Evolutionary conservation across 53 echinoderm and acorn worm genomes (phyloP), one percentile per base, ranked within the genome.

Genomic region (Crossaster papposus): DNA sequence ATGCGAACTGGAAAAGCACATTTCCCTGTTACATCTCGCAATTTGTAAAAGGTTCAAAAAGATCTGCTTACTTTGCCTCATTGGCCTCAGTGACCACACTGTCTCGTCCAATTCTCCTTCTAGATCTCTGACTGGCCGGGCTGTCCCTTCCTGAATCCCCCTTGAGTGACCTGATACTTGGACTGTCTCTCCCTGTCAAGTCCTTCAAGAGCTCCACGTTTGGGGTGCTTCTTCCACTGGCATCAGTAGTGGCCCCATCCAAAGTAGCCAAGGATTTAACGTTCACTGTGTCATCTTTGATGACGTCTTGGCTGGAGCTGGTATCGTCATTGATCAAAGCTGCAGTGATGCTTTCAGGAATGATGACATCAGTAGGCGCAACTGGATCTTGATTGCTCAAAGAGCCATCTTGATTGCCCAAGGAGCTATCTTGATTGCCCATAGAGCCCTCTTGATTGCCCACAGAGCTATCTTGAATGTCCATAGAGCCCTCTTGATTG

Each of bases 21-120:
- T 44, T 44, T 44, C 9, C 44, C 44, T 44, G 9, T n/a, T n/a
- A n/a, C n/a, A n/a, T n/a, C n/a, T n/a, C n/a, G n/a, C n/a, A n/a
- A n/a, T n/a, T n/a, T n/a, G n/a, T 44, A 44, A 44, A 44, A 44
- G n/a, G n/a, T n/a, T n/a, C n/a, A 44, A 44, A 44, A 44, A 5
- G 6, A 7, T 74, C 50, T 29, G 22, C 75, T 58, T 58, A 87
- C 87, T 77, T 87, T 22, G 35, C 50, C 36, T 87, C 87, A 72
- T 87, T 75, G 15, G 87, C 87, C 77, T 87, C 87, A 0, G 87
- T 87, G 26, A 87, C 62, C 9, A 87, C 87, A 37, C 87, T 87
- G 38, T 87, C 87, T 29, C 87, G 54, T 14, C 33, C 33, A 18
- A 87, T 77, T 62, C 77, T 75, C 26, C 77, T 54, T 37, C 87